Evolutionary conservation across 2,888 invertebrate genomes (phyloP).

Genomic region (Craniophora ligustri): DNA sequence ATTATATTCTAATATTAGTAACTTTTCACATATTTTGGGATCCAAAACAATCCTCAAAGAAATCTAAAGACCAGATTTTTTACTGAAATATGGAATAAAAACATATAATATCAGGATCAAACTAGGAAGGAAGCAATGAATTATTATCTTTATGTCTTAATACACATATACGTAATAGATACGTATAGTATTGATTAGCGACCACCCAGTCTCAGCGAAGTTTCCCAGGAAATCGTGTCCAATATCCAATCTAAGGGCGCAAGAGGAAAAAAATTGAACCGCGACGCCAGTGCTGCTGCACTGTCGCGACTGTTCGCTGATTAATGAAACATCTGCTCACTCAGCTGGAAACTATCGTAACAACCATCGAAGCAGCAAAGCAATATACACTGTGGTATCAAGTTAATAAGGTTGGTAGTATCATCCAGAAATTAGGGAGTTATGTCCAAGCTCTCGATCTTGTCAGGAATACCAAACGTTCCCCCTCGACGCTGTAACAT

Average conservation of each 20-base stretch:
- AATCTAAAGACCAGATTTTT: no score
- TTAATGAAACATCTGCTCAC: constrained; percentile 85
- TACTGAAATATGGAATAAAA: constrained; percentile 4
- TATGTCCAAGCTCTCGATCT: constrained; percentile 43
- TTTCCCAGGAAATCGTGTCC: constrained; percentile 86
- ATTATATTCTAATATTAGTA: no score
- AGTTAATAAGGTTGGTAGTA: constrained; percentile 29
- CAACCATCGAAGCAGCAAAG: constrained; percentile 4
- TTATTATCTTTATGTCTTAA: constrained; percentile 22
- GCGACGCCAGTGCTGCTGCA: constrained; percentile 83
- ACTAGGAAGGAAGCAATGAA: constrained; percentile 20
- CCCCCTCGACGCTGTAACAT: constrained; percentile 87
- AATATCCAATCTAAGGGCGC: constrained; percentile 87
- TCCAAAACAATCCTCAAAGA: background rate
- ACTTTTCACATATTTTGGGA: no score
- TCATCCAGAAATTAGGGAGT: constrained; percentile 1
- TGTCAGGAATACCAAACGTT: constrained; percentile 85
- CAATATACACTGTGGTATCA: constrained; percentile 21
- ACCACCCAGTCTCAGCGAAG: constrained; percentile 82
- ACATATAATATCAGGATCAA: constrained; percentile 5
- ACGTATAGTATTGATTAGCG: constrained; percentile 62
- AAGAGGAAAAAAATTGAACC: constrained; percentile 85
- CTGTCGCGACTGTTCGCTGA: constrained; percentile 87
- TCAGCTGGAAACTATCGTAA: constrained; percentile 75
- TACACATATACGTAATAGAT: constrained; percentile 30